Conservation (phyloP, 64 coral and sea anemone species). For the Dendrophyllia cribrosa region DNA sequence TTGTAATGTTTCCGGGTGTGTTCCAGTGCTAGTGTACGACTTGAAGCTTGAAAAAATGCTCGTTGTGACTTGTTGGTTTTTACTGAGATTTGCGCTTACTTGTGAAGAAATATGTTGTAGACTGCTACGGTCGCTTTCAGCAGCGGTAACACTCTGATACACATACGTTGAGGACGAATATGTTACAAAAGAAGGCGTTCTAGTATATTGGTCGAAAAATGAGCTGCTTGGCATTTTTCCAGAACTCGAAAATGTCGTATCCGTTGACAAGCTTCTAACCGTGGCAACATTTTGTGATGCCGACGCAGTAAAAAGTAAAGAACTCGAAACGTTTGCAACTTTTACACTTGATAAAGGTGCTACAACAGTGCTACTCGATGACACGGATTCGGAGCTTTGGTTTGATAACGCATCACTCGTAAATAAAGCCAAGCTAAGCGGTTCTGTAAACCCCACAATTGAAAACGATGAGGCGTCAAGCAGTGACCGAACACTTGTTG, state of each 20-base stretch:
- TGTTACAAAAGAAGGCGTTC: not conserved
- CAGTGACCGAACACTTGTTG: slow-evolving; percentile 9
- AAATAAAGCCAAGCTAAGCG: slow-evolving; percentile 2
- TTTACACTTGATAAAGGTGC: not conserved
- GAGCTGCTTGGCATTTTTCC: not conserved
- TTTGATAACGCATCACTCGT: slow-evolving; percentile 19
- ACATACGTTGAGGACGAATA: not conserved
- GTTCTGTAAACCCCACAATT: slow-evolving; percentile 33
- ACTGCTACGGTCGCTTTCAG: not conserved
- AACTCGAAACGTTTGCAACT: not conserved
- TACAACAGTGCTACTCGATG: not conserved
- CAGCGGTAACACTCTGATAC: not conserved
- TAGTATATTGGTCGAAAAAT: not conserved
- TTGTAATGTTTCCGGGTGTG: not conserved
- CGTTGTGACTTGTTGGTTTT: not conserved
- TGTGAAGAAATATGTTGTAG: not conserved
- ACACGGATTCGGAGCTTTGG: slow-evolving; percentile 10
- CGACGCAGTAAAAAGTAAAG: not conserved
- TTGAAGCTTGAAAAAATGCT: not conserved
- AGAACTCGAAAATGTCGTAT: not conserved
- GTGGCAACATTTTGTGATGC: not conserved
- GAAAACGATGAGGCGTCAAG: slow-evolving; percentile 21
- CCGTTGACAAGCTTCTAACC: not conserved
- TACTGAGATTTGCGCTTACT: not conserved
- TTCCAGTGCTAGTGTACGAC: not conserved